A percentile compares a stretch with the other conserved stretches of the same genome.
Evolutionary conservation across 2,113 vertebrate species (phyloP).

Genomic region (Silurus asotus): DNA sequence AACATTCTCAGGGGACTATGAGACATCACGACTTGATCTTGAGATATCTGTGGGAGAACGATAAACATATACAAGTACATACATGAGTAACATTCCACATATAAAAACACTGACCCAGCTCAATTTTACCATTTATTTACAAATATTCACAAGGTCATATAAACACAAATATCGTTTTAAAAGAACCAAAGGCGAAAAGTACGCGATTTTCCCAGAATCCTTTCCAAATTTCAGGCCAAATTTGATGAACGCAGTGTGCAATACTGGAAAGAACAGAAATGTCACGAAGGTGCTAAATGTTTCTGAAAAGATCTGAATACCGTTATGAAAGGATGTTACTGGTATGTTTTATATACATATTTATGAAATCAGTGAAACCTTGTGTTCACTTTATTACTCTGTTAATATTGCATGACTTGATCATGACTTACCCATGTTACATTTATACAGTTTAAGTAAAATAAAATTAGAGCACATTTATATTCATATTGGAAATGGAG

Average conservation of each 20-base stretch:
- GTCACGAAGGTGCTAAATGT: neutral
- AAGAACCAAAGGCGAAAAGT: neutral
- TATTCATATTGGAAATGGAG: neutral
- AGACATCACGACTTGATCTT: constrained; percentile 86
- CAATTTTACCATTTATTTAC: neutral
- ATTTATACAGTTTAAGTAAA: neutral
- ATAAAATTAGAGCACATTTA: neutral
- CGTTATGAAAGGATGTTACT: neutral
- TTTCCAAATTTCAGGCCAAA: too few species aligned
- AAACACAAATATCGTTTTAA: neutral
- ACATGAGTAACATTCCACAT: neutral
- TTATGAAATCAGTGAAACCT: too few species aligned
- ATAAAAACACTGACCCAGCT: neutral
- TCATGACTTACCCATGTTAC: neutral
- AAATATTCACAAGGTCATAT: too few species aligned
- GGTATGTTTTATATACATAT: neutral
- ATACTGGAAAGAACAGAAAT: neutral
- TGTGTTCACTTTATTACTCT: too few species aligned
- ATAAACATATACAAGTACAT: neutral
- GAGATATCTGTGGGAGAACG: constrained; percentile 71
- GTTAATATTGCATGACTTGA: neutral
- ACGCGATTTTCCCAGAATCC: neutral
- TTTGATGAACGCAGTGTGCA: neutral
- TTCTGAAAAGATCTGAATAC: neutral
- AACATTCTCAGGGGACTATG: constrained; percentile 85